These are phyloP conservation scores for Linnaemya tessellans DNA, from an alignment of 2,888 invertebrate genomes.

Conservation along the genomic window DNA sequence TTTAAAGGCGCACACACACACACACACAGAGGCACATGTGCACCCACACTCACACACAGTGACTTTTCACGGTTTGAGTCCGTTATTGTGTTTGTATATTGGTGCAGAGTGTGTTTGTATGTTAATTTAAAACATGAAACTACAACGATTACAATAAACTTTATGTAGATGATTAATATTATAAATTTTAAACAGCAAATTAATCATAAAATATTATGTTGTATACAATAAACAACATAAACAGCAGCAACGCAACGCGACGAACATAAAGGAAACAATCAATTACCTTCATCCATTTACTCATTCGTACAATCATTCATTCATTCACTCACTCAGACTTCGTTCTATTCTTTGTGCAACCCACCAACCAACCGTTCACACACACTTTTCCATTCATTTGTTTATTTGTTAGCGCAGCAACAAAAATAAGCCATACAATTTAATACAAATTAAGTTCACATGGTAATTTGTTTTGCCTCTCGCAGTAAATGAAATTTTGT, in stretches of 20 bases:
- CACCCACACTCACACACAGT: neutral
- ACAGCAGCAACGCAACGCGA: neutral
- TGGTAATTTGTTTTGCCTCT: conserved; percentile 13
- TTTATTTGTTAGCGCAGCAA: neutral
- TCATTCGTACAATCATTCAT: conserved; percentile 17
- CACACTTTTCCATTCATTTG: neutral
- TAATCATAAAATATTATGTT: conserved; percentile 57
- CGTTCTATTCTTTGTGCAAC: too few relatives aligned
- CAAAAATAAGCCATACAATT: conserved; percentile 15
- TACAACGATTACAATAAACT: conserved; percentile 1
- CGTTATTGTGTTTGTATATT: too few relatives aligned
- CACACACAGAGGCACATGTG: neutral
- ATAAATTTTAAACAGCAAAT: conserved; percentile 49
- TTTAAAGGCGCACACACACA: neutral
- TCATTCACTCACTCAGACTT: neutral
- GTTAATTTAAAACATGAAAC: neutral
- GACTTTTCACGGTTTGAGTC: neutral
- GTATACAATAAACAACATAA: conserved; percentile 22
- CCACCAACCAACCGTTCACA: too few relatives aligned
- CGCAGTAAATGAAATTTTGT: conserved; percentile 16
- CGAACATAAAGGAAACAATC: conserved; percentile 36
- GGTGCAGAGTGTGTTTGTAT: neutral
- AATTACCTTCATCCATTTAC: conserved; percentile 37
- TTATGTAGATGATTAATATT: conserved; percentile 21
- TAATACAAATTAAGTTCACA: conserved; percentile 25